Evolutionary conservation across 2,888 invertebrate genomes (phyloP).

Genomic region (Dioctria rufipes): DNA sequence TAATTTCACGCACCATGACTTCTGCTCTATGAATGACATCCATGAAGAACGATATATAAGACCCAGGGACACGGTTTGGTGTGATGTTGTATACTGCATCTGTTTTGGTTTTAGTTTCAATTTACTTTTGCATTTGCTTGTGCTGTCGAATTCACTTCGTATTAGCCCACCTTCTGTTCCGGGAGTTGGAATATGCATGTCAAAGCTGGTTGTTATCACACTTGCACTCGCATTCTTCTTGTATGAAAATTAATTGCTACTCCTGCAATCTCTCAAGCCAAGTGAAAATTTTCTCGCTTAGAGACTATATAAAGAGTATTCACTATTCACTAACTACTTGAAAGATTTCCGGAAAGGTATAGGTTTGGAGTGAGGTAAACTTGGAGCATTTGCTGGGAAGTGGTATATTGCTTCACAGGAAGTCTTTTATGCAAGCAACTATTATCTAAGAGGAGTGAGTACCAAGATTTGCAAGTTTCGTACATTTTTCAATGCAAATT

Average conservation of each 20-base stretch:
- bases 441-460: too few relatives aligned
- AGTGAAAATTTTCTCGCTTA: constrained; percentile 47
- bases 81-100: not conserved
- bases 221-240: constrained; percentile 19
- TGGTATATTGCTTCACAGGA: too few relatives aligned
- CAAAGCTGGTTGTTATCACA: constrained; percentile 33
- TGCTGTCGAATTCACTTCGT: too few relatives aligned
- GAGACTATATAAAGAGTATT: constrained; percentile 26
- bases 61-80: not conserved
- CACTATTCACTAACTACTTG: constrained; percentile 24
- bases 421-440: too few relatives aligned
- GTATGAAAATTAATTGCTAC: constrained; percentile 42
- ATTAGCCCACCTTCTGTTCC: not conserved
- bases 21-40: not conserved
- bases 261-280: constrained; percentile 38
- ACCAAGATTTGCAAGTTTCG: too few relatives aligned
- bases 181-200: constrained; percentile 2
- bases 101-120: not conserved
- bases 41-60: not conserved
- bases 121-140: not conserved
- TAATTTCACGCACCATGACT: too few relatives aligned
- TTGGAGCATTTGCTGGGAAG: too few relatives aligned
- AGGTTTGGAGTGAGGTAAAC: not conserved
- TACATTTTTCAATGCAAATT: too few relatives aligned
- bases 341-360: not conserved